Evolutionary conservation across 1,140 invertebrate species (phyloP), one percentile per base, ranked within the genome.

Genomic region (Drosophila pseudoobscura): DNA sequence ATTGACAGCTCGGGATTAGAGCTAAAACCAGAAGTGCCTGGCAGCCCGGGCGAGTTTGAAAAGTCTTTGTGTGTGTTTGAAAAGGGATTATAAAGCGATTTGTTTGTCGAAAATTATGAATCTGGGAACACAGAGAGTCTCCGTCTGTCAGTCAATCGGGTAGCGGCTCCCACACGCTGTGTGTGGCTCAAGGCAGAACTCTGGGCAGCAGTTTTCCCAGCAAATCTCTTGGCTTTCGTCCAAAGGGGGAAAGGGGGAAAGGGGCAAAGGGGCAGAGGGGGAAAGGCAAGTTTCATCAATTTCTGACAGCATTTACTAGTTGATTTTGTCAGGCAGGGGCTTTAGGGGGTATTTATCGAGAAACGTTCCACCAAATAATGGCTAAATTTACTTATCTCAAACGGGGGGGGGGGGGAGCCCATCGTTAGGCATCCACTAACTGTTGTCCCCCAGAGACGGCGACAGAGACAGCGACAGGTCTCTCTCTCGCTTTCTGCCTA

Each of bases 21-120:
- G 66, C 69, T 13, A 65, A 78, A 82, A 74, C 69, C 82, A 64
- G 15, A 78, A 85, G 82, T 78, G 75, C 53, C 70, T 60, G 73
- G n/a, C 13, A 26, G 46, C 15, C n/a, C 22, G 43, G 24, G 13
- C 47, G 57, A 65, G 15, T 15, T 15, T 15, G 15, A 15, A 15
- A 15, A 15, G 35, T 39, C 35, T 39, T 13, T 39, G 78, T 87
- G 83, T 87, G 66, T 85, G 82, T 87, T 87, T 87, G 82, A 88
- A 88, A 87, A 78, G 82, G 82, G 82, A 87, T 87, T 87, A 87
- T 87, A 87, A 88, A 87, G 82, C 82, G 82, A 87, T 87, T 87
- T 87, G 82, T 87, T 87, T 87, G 82, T 88, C 63, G 78, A 87
- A 78, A 87, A 87, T 87, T 87, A 87, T 87, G 82, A 87, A 87